These are phyloP conservation scores for Melanophora roralis DNA, from an alignment of 2,888 invertebrate species.

Conservation along the genomic window DNA sequence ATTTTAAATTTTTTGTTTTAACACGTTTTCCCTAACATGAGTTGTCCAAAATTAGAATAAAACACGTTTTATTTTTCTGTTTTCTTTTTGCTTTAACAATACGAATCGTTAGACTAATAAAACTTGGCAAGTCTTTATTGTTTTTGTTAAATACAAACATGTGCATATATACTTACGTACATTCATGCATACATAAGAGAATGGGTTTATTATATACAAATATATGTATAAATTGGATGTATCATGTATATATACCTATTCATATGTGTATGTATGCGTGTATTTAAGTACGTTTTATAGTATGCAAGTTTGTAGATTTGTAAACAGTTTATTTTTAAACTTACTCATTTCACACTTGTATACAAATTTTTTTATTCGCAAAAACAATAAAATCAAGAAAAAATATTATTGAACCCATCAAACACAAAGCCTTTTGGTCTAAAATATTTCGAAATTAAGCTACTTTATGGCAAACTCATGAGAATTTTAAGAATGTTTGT, in stretches of 20 bases:
- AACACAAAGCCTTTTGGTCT: too few species aligned
- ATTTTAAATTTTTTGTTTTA: slow-evolving; percentile 9
- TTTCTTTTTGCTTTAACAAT: neutral
- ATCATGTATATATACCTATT: too few species aligned
- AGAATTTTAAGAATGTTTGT: too few species aligned
- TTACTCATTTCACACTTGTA: neutral
- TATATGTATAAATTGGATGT: neutral
- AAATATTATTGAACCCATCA: too few species aligned
- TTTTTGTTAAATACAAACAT: slow-evolving; percentile 27
- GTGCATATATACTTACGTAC: neutral
- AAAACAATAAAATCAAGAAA: too few species aligned
- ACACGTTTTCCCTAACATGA: slow-evolving; percentile 47
- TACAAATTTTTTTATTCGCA: too few species aligned
- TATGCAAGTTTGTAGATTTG: neutral
- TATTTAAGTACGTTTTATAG: too few species aligned
- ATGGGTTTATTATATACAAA: neutral
- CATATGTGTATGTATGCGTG: too few species aligned
- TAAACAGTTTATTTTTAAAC: slow-evolving; percentile 26
- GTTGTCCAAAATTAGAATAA: slow-evolving; percentile 35
- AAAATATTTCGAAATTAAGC: too few species aligned
- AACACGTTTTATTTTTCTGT: slow-evolving; percentile 36
- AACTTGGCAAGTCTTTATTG: slow-evolving; percentile 21
- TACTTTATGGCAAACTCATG: too few species aligned
- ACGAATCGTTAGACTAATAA: neutral
- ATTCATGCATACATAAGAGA: neutral